These are phyloP conservation scores for Odobenus rosmarus DNA, from an alignment of 2,113 vertebrate genomes.

Conservation along the genomic window DNA sequence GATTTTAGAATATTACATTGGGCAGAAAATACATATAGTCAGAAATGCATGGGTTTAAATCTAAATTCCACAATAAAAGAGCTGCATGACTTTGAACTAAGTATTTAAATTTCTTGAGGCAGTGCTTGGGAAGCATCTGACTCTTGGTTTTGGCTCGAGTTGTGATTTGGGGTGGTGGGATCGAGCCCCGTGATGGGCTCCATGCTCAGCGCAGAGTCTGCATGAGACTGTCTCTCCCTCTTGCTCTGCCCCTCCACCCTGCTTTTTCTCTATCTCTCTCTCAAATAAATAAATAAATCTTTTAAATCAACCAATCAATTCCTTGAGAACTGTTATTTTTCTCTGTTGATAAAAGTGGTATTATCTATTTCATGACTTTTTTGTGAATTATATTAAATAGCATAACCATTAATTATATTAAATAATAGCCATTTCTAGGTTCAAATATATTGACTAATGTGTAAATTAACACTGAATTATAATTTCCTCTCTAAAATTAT, in stretches of 20 bases:
- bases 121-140: background rate
- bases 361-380: background rate
- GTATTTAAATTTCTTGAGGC: background rate
- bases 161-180: background rate
- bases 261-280: background rate
- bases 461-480: background rate
- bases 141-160: background rate
- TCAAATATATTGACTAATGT: background rate
- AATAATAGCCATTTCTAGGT: background rate
- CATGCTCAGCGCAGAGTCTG: background rate
- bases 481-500: background rate
- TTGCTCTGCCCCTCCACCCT: background rate
- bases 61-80: background rate
- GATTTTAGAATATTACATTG: background rate
- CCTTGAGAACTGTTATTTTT: background rate
- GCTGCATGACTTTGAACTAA: background rate
- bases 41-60: background rate
- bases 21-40: background rate
- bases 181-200: background rate
- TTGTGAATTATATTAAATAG: background rate
- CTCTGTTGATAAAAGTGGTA: background rate
- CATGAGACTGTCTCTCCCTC: background rate
- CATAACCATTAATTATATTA: background rate
- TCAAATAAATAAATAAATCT: background rate
- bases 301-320: background rate